Conservation (phyloP, 1,140 invertebrate species). For the Bicyclus anynana region DNA sequence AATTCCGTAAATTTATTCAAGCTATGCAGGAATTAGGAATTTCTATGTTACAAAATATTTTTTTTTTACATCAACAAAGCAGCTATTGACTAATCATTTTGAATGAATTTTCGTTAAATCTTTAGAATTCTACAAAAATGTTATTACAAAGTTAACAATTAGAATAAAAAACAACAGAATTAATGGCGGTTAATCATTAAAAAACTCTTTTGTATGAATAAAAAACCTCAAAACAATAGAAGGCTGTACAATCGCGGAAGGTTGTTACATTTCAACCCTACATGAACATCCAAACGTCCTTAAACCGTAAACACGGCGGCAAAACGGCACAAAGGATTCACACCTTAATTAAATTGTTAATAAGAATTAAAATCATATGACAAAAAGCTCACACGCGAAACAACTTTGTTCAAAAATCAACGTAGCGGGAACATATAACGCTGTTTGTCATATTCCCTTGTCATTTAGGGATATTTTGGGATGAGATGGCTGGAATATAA, state of each 20-base stretch:
- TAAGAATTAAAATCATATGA: constrained; percentile 7
- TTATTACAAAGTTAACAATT: no score
- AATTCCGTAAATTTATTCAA: no score
- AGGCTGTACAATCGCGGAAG: constrained; percentile 7
- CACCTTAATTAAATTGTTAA: not conserved
- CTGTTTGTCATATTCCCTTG: constrained; percentile 25
- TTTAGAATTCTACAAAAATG: no score
- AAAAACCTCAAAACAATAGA: constrained; percentile 5
- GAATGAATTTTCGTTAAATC: no score
- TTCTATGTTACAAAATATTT: no score
- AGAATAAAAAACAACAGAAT: no score
- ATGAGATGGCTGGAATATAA: constrained; percentile 17
- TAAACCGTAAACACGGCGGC: constrained; percentile 5
- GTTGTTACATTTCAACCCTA: constrained; percentile 21
- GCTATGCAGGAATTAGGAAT: no score
- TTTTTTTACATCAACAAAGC: no score
- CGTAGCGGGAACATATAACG: constrained; percentile 11
- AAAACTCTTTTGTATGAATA: constrained; percentile 4
- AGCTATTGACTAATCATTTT: no score
- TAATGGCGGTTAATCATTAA: constrained; percentile 15
- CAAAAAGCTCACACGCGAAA: not conserved
- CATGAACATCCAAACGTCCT: constrained; percentile 18
- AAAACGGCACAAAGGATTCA: not conserved
- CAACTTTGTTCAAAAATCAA: constrained; percentile 20
- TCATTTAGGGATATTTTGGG: constrained; percentile 24